Conservation (phyloP, 2,113 vertebrate species). For the Gracilinanus agilis region DNA sequence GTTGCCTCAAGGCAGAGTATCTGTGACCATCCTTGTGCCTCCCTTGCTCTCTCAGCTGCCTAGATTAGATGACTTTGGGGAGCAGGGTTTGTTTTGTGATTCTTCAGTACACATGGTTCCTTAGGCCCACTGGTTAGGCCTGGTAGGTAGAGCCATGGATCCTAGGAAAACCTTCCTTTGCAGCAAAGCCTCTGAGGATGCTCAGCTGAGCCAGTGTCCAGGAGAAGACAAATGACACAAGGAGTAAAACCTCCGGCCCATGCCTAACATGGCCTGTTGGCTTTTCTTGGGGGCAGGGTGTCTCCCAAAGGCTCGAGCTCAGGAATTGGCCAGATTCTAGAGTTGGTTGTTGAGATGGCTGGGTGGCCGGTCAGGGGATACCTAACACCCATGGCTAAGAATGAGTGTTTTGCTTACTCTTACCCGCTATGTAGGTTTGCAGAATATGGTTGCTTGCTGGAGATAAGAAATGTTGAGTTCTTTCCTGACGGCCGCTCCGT, state of each 20-base stretch:
- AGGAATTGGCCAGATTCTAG: background rate
- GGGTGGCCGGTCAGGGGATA: slow-evolving; percentile 39
- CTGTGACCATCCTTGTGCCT: background rate
- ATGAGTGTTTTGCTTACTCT: slow-evolving; percentile 70
- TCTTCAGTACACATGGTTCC: background rate
- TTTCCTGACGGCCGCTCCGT: slow-evolving; percentile 90
- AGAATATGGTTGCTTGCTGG: slow-evolving; percentile 89
- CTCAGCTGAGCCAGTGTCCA: background rate
- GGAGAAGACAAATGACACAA: background rate
- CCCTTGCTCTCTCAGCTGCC: background rate
- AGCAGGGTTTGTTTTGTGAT: background rate
- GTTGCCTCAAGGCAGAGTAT: background rate
- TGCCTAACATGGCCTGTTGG: background rate
- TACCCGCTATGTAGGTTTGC: slow-evolving; percentile 86
- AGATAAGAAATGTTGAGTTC: slow-evolving; percentile 89
- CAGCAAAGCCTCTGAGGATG: background rate
- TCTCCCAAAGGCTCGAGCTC: background rate
- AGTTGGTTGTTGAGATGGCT: slow-evolving; percentile 49
- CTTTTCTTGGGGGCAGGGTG: background rate
- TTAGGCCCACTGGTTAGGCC: background rate
- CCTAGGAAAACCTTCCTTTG: background rate
- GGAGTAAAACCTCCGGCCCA: background rate
- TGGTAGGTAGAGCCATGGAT: background rate
- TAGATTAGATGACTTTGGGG: background rate
- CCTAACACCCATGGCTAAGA: slow-evolving; percentile 62